Percentiles rank a stretch among this genome's conserved stretches.
Conservation (phyloP, 2,888 invertebrate species). For the Eupithecia pulchellata region DNA sequence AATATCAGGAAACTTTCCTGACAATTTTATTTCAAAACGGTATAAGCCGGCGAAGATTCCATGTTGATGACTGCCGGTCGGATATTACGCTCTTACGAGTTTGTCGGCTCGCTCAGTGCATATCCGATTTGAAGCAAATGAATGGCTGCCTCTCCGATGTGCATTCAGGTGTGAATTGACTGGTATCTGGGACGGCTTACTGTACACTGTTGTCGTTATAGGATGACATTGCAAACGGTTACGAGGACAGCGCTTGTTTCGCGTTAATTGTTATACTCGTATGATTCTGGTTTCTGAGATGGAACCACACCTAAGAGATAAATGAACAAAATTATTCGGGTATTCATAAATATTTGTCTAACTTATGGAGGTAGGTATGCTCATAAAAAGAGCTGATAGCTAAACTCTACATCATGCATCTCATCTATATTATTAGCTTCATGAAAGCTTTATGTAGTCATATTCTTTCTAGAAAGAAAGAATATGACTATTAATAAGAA, state of each 20-base stretch:
- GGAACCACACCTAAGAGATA: background rate
- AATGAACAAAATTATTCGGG: background rate
- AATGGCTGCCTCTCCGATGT: slow-evolving; percentile 64
- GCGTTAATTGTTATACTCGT: slow-evolving; percentile 18
- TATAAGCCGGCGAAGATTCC: background rate
- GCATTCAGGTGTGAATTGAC: slow-evolving; percentile 57
- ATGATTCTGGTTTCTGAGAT: slow-evolving; percentile 7
- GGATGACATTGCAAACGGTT: slow-evolving; percentile 32
- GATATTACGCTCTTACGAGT: slow-evolving; percentile 79
- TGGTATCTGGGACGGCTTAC: slow-evolving; percentile 51
- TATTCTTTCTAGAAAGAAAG: too few relatives aligned
- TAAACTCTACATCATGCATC: background rate
- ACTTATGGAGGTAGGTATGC: background rate
- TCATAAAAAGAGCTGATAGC: background rate
- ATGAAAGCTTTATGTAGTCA: background rate
- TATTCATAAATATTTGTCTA: too few relatives aligned
- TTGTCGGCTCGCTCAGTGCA: slow-evolving; percentile 75
- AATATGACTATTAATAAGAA: too few relatives aligned
- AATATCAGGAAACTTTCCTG: background rate
- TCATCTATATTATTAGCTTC: background rate
- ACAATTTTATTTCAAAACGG: background rate
- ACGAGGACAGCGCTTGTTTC: slow-evolving; percentile 30
- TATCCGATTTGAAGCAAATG: slow-evolving; percentile 83
- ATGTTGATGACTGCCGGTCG: slow-evolving; percentile 58
- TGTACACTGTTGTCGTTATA: slow-evolving; percentile 35